A percentile compares a stretch with the other conserved stretches of the same genome.
phyloP scores from a whole-genome alignment of 2,888 invertebrate species.

The Apamea monoglypha region DNA sequence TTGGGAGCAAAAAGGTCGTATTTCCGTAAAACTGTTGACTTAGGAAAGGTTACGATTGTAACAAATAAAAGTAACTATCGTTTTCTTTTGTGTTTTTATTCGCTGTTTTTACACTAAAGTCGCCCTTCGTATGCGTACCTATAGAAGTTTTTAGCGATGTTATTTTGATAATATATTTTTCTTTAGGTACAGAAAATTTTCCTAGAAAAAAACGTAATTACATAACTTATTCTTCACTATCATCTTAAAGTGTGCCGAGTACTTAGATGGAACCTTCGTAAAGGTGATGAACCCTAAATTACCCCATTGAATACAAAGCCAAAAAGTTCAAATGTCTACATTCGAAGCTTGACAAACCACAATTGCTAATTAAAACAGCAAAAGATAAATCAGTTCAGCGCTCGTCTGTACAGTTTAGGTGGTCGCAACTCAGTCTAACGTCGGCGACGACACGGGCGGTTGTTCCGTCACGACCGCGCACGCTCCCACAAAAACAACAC shows the following conservation, averaged over 20 bases:
- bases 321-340: constrained; percentile 40
- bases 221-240: not conserved
- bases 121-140: too few relatives aligned
- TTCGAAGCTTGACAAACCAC: constrained; percentile 50
- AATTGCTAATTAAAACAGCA: constrained; percentile 68
- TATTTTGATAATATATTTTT: not conserved
- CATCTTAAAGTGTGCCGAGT: not conserved
- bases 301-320: constrained; percentile 6
- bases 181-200: not conserved
- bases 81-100: constrained; percentile 39
- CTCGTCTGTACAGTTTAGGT: constrained; percentile 73
- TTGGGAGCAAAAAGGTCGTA: constrained; percentile 18
- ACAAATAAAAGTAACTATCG: constrained; percentile 30
- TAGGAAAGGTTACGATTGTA: constrained; percentile 39
- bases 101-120: constrained; percentile 1
- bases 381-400: constrained; percentile 69
- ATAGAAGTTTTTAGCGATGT: not conserved
- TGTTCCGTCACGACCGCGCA: constrained; percentile 69
- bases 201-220: not conserved
- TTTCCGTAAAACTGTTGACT: constrained; percentile 50
- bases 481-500: constrained; percentile 67
- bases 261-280: not conserved
- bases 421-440: constrained; percentile 81
- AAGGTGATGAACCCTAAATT: constrained; percentile 22
- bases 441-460: constrained; percentile 76